These are phyloP conservation scores for Synaphobranchus kaupii DNA, from an alignment of 2,797 vertebrate species.

Conservation along the genomic window DNA sequence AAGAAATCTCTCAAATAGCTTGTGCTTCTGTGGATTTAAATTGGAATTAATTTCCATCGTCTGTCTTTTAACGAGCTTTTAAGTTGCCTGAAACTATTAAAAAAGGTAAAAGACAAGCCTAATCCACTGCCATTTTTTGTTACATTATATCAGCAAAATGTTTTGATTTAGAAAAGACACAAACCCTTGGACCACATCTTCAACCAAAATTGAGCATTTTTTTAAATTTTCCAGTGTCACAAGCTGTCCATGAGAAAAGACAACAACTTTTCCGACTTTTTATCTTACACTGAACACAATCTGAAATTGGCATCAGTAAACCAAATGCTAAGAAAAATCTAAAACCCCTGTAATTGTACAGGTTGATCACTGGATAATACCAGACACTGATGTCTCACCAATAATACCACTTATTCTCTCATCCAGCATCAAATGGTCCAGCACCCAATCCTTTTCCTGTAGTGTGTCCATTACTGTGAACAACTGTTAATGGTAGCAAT, in stretches of 20 bases:
- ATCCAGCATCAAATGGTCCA: neutral
- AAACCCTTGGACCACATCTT: neutral
- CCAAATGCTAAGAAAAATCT: neutral
- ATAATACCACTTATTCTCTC: neutral
- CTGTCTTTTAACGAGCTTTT: slow-evolving; percentile 19
- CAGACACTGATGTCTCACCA: neutral
- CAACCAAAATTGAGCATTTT: neutral
- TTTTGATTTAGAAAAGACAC: neutral
- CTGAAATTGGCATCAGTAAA: neutral
- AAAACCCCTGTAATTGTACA: neutral
- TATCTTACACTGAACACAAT: neutral
- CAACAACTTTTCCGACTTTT: neutral
- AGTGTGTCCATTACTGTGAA: neutral
- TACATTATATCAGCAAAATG: neutral
- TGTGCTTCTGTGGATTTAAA: slow-evolving; percentile 12
- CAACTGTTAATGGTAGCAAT: neutral
- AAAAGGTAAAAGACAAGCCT: slow-evolving; percentile 9
- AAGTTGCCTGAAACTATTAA: slow-evolving; percentile 15
- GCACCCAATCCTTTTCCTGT: neutral
- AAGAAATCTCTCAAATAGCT: slow-evolving; percentile 23
- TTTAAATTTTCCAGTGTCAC: neutral
- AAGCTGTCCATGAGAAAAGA: neutral
- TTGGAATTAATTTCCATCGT: slow-evolving; percentile 22
- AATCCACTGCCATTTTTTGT: neutral
- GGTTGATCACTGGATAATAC: neutral